phyloP scores from a whole-genome alignment of 2,888 invertebrate genomes.

The Hipparchia semele region DNA sequence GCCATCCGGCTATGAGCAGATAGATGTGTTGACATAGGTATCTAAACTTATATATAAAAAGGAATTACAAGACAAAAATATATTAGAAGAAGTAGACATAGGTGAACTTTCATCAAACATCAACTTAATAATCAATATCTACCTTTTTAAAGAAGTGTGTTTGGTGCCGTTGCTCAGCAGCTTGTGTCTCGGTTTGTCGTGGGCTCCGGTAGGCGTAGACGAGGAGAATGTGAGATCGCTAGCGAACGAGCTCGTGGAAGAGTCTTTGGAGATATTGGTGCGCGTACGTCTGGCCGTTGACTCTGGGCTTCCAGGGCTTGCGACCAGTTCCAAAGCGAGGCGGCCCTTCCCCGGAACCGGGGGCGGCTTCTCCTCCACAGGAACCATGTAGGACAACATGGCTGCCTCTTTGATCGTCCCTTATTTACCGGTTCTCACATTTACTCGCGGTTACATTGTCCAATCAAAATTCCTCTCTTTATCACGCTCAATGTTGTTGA shows the following conservation, averaged over 20 bases:
- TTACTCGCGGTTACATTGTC: slow-evolving; percentile 18
- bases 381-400: slow-evolving; percentile 92
- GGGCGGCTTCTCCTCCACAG: slow-evolving; percentile 90
- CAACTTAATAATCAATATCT: not conserved
- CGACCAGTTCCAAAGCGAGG: slow-evolving; percentile 68
- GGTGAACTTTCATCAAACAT: too few relatives aligned
- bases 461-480: slow-evolving; percentile 18
- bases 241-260: slow-evolving; percentile 87
- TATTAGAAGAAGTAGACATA: too few relatives aligned
- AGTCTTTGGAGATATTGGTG: slow-evolving; percentile 84
- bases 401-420: slow-evolving; percentile 46
- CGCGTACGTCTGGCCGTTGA: slow-evolving; percentile 58
- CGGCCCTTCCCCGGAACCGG: slow-evolving; percentile 81
- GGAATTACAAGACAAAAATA: too few relatives aligned
- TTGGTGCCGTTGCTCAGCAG: slow-evolving; percentile 87
- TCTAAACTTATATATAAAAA: too few relatives aligned
- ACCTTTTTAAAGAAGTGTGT: slow-evolving; percentile 89
- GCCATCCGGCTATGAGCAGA: too few relatives aligned
- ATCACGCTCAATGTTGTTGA: slow-evolving; percentile 30
- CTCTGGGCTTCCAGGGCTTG: slow-evolving; percentile 69
- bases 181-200: slow-evolving; percentile 86
- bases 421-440: slow-evolving; percentile 31
- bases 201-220: slow-evolving; percentile 84
- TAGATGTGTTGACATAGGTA: too few relatives aligned
- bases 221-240: slow-evolving; percentile 86